phyloP scores from a whole-genome alignment of 2,797 vertebrate genomes.

The Fistularia tabacaria region DNA sequence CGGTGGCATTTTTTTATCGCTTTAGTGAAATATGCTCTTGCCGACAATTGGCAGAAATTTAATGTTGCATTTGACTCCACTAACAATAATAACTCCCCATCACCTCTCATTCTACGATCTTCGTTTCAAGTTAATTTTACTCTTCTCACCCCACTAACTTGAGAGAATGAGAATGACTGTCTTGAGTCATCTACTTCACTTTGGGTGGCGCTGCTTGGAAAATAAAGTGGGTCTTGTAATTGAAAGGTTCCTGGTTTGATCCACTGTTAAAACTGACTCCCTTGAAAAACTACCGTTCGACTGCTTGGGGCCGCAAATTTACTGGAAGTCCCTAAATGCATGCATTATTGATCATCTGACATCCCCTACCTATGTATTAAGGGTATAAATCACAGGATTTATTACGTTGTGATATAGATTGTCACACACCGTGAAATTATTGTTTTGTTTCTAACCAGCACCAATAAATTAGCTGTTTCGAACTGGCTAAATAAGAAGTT shows the following conservation, averaged over 20 bases:
- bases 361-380: too few species aligned
- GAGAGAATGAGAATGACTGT: slow-evolving; percentile 12
- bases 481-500: too few species aligned
- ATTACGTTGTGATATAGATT: too few species aligned
- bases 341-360: too few species aligned
- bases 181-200: slow-evolving; percentile 26
- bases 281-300: too few species aligned
- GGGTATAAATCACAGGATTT: too few species aligned
- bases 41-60: slow-evolving; percentile 35
- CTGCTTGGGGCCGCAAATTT: too few species aligned
- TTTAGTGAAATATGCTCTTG: slow-evolving; percentile 34
- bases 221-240: background rate
- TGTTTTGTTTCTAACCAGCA: too few species aligned
- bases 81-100: slow-evolving; percentile 30
- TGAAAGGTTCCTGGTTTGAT: background rate
- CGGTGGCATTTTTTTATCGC: slow-evolving; percentile 19
- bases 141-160: slow-evolving; percentile 28
- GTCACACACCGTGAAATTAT: too few species aligned
- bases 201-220: slow-evolving; percentile 1
- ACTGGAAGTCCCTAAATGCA: too few species aligned
- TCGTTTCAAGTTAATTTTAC: slow-evolving; percentile 25
- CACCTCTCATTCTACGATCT: slow-evolving; percentile 14
- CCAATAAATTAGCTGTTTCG: too few species aligned
- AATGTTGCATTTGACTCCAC: slow-evolving; percentile 17
- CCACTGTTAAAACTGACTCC: too few species aligned